phyloP scores from a whole-genome alignment of 1,140 invertebrate genomes.

The Stegodyphus mimosarum region DNA sequence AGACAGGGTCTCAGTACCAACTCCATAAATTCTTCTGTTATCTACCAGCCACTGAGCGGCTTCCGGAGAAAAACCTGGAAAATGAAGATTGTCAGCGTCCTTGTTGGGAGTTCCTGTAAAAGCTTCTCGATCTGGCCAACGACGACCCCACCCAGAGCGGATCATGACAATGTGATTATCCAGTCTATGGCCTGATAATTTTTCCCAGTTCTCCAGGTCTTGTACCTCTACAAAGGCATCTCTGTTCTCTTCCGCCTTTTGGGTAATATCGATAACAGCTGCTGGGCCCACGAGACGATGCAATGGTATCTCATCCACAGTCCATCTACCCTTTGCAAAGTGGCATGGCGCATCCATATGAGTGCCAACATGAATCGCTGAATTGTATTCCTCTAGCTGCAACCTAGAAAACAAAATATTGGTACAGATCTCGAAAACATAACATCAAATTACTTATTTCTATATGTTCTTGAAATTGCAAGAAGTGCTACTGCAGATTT shows the following conservation, averaged over 20 bases:
- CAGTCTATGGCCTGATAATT: constrained; percentile 68
- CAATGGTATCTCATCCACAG: constrained; percentile 74
- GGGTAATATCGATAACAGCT: constrained; percentile 72
- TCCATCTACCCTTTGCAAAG: constrained; percentile 71
- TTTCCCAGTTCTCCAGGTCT: constrained; percentile 69
- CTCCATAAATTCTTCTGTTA: constrained; percentile 72
- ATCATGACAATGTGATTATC: constrained; percentile 70
- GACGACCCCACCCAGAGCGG: constrained; percentile 69
- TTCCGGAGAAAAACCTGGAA: constrained; percentile 71
- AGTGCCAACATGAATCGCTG: constrained; percentile 75
- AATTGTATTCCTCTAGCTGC: constrained; percentile 72
- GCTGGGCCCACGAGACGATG: constrained; percentile 73
- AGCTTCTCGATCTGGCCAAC: constrained; percentile 64
- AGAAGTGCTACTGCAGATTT: too few relatives aligned
- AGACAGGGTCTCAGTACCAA: constrained; percentile 75
- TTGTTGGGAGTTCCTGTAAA: constrained; percentile 61
- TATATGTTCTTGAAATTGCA: too few relatives aligned
- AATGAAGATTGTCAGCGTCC: constrained; percentile 58
- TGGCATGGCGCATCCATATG: constrained; percentile 78
- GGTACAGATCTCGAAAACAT: too few relatives aligned
- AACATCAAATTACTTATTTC: too few relatives aligned
- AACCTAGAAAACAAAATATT: constrained; percentile 67
- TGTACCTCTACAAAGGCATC: constrained; percentile 54
- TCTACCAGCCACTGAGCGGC: constrained; percentile 75
- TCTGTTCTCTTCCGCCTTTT: constrained; percentile 63